Percentiles rank a stretch among this genome's conserved stretches.
These are phyloP conservation scores for Phymastichus coffea DNA, from an alignment of 1,140 invertebrate species.

Conservation along the genomic window DNA sequence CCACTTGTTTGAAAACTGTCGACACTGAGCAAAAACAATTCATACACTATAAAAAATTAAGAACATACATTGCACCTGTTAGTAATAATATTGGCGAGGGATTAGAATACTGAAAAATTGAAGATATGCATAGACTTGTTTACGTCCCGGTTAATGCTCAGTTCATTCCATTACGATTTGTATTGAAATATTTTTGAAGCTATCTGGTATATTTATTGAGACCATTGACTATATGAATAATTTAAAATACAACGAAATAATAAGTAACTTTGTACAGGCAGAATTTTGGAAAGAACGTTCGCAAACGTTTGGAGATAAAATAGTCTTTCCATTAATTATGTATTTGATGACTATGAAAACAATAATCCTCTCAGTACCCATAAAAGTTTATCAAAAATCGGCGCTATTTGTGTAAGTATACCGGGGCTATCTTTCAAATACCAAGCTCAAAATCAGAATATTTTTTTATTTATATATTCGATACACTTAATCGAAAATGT, in stretches of 20 bases:
- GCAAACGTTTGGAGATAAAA: slow-evolving; percentile 3
- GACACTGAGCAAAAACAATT: background rate
- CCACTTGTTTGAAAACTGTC: background rate
- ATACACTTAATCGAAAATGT: slow-evolving; percentile 16
- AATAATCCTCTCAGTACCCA: slow-evolving; percentile 26
- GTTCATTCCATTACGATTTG: background rate
- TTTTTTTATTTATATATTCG: slow-evolving; percentile 27
- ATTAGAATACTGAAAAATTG: background rate
- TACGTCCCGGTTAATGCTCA: background rate
- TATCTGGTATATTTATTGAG: background rate
- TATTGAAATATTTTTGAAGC: background rate
- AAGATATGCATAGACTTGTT: background rate
- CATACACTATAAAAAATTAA: background rate
- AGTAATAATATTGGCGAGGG: background rate
- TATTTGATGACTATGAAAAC: too few species aligned
- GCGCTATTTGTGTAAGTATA: slow-evolving; percentile 22
- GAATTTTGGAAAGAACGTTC: background rate
- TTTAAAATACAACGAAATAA: background rate
- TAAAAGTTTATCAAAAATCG: slow-evolving; percentile 29
- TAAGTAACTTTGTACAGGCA: background rate
- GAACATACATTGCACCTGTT: background rate
- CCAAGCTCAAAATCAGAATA: slow-evolving; percentile 16
- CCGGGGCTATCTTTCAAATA: slow-evolving; percentile 25
- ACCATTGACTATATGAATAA: background rate
- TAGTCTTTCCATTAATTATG: slow-evolving; percentile 6